A percentile compares a stretch with the other conserved stretches of the same genome.
Evolutionary conservation across 1,140 invertebrate genomes (phyloP).

Genomic region (Papilio glaucus): DNA sequence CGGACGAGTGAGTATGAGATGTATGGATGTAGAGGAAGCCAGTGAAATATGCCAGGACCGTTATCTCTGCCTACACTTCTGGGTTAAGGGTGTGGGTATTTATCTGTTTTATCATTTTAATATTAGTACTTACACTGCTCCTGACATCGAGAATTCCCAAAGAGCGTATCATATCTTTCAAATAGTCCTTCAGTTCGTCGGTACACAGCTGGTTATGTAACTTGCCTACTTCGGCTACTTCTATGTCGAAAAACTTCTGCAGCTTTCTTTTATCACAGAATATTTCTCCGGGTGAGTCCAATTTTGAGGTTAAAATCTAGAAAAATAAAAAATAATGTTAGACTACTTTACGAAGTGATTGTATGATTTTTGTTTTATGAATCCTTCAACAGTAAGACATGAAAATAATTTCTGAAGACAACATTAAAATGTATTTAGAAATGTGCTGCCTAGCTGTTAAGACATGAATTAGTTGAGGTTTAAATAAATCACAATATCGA

Average conservation of each 20-base stretch:
- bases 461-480: background rate
- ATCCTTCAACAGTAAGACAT: no score
- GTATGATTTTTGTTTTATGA: background rate
- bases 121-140: slow-evolving; percentile 74
- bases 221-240: slow-evolving; percentile 57
- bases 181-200: slow-evolving; percentile 78
- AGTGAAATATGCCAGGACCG: no score
- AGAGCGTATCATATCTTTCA: slow-evolving; percentile 79
- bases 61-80: no score
- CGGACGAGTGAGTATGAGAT: no score
- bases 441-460: no score
- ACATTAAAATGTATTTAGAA: no score
- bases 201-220: slow-evolving; percentile 78
- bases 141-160: slow-evolving; percentile 83
- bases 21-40: no score
- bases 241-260: slow-evolving; percentile 77
- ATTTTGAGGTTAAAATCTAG: slow-evolving; percentile 72
- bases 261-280: slow-evolving; percentile 81
- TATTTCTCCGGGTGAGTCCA: slow-evolving; percentile 66
- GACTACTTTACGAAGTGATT: background rate
- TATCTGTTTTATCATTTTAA: no score
- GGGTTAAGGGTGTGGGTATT: no score
- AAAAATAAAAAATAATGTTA: slow-evolving; percentile 41
- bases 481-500: background rate
- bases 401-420: no score